Evolutionary conservation across 1,140 invertebrate genomes (phyloP), one percentile per base, ranked within the genome.

Genomic region (Rhynchophorus ferrugineus): DNA sequence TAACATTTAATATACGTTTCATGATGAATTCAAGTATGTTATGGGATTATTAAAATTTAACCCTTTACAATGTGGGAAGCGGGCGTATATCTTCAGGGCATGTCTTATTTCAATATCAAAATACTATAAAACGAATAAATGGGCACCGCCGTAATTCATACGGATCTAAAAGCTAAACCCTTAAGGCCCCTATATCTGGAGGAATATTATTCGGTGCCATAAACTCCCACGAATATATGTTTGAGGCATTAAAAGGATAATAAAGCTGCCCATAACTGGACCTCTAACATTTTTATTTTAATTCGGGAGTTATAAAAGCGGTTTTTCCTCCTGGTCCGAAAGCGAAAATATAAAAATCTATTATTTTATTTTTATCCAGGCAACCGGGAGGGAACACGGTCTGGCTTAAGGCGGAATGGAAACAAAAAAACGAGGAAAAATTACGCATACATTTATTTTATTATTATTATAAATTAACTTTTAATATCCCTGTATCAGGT

Each of bases 251-350:
- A 53, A 53, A 53, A 46, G 2, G 17, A 44, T 53, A 44, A 53
- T 53, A 53, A 53, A 53, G 46, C 22, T 24, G 50, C 22, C 44
- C 50, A 47, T 53, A 53, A 53, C 50, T 53, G 44, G 50, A 53
- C 50, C 50, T 42, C 46, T 46, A 46, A 16, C 43, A 36, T 18
- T 53, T 53, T 53, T 53, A 53, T 53, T 53, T 53, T 44, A 53
- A 53, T 53, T 46, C 16, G 2, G 19, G n/a, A 39, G n/a, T n/a
- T n/a, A n/a, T n/a, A n/a, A n/a, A n/a, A n/a, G n/a, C n/a, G n/a
- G n/a, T n/a, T n/a, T n/a, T n/a, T n/a, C n/a, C n/a, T n/a, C n/a
- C n/a, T n/a, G n/a, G n/a, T n/a, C n/a, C n/a, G n/a, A n/a, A n/a
- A n/a, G n/a, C n/a, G n/a, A n/a, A n/a, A n/a, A 21, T 44, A 46